Conservation (phyloP, 2,113 vertebrate genomes). For the Verasper variegatus region DNA sequence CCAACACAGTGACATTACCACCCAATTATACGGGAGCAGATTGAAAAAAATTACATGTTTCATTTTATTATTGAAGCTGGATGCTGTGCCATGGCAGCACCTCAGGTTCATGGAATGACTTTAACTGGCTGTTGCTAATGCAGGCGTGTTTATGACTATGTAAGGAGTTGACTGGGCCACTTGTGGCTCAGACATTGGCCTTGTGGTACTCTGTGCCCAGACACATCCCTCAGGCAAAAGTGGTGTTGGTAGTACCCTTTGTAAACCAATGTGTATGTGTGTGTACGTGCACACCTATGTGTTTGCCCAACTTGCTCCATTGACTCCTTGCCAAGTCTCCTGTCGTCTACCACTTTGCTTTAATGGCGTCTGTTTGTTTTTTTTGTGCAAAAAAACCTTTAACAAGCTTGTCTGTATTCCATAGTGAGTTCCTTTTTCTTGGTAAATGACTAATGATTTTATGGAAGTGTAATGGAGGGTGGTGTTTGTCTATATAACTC, state of each 20-base stretch:
- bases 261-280: slow-evolving; percentile 27
- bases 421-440: slow-evolving; percentile 12
- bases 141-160: slow-evolving; percentile 66
- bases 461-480: slow-evolving; percentile 30
- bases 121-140: slow-evolving; percentile 68
- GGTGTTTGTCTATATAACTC: slow-evolving; percentile 49
- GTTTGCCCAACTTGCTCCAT: slow-evolving; percentile 24
- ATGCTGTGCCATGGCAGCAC: slow-evolving; percentile 32
- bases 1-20: neutral
- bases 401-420: slow-evolving; percentile 50
- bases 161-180: slow-evolving; percentile 67
- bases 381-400: slow-evolving; percentile 40
- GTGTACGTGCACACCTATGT: slow-evolving; percentile 11
- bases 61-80: slow-evolving; percentile 18
- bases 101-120: slow-evolving; percentile 49
- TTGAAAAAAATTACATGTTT: slow-evolving; percentile 29
- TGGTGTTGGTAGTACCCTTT: slow-evolving; percentile 20
- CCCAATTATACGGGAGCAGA: slow-evolving; percentile 17
- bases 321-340: slow-evolving; percentile 27
- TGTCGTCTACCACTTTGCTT: slow-evolving; percentile 42
- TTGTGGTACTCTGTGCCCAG: slow-evolving; percentile 47
- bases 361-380: slow-evolving; percentile 46
- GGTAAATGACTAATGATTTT: slow-evolving; percentile 54
- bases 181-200: slow-evolving; percentile 65
- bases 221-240: slow-evolving; percentile 56